These are phyloP conservation scores for Mya arenaria DNA, from an alignment of 1,140 invertebrate genomes.

Conservation along the genomic window DNA sequence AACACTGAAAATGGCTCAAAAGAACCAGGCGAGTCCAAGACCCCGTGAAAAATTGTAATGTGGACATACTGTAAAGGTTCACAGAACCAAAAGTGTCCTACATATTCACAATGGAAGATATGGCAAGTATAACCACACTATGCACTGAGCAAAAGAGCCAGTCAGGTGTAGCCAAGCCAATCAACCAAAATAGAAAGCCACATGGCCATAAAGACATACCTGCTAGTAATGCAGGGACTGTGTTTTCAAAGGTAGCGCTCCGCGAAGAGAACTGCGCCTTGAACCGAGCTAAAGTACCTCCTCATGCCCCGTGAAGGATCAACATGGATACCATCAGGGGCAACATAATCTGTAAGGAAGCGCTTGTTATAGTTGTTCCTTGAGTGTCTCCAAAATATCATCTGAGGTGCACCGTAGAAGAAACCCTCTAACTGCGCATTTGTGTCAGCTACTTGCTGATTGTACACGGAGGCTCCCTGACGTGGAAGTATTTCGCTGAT, in stretches of 20 bases:
- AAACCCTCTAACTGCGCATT: not conserved
- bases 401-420: not conserved
- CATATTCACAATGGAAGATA: not conserved
- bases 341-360: not conserved
- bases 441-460: not conserved
- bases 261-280: not conserved
- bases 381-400: not conserved
- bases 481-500: not conserved
- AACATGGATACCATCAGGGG: not conserved
- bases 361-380: constrained; percentile 12
- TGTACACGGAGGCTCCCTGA: not conserved
- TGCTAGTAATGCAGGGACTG: not conserved
- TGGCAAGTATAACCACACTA: not conserved
- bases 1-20: no score
- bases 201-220: not conserved
- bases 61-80: not conserved
- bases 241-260: not conserved
- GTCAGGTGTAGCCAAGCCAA: not conserved
- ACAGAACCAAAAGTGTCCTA: not conserved
- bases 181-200: not conserved
- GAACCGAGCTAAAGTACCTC: not conserved
- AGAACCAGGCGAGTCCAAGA: no score
- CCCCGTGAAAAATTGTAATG: no score
- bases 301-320: not conserved
- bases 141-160: not conserved